Evolutionary conservation across 2,888 invertebrate species (phyloP).

Genomic region (Drosophila trichaetosa): DNA sequence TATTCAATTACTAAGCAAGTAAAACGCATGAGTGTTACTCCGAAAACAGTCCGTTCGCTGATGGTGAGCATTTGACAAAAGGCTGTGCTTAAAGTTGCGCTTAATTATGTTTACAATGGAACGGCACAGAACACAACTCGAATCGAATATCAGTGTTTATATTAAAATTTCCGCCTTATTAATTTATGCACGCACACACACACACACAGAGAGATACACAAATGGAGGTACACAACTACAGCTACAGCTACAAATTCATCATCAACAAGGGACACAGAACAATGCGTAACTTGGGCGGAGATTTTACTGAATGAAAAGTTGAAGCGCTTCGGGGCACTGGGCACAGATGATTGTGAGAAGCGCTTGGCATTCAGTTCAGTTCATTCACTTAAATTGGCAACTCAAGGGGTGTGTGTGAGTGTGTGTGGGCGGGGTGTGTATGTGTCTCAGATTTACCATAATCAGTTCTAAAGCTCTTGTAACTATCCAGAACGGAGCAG

Average conservation of each 20-base stretch:
- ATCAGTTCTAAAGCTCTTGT: slow-evolving; percentile 50
- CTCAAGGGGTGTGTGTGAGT: slow-evolving; percentile 52
- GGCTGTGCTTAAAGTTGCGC: slow-evolving; percentile 42
- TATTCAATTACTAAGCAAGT: slow-evolving; percentile 64
- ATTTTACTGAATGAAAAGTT: slow-evolving; percentile 50
- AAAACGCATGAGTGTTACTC: slow-evolving; percentile 21
- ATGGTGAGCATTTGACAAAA: slow-evolving; percentile 46
- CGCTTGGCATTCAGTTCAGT: slow-evolving; percentile 40
- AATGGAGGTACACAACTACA: slow-evolving; percentile 12
- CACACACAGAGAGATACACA: slow-evolving; percentile 1
- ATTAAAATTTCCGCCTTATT: slow-evolving; percentile 83
- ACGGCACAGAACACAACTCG: slow-evolving; percentile 42
- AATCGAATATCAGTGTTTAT: slow-evolving; percentile 69
- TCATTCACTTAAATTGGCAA: slow-evolving; percentile 77
- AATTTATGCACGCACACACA: slow-evolving; percentile 62
- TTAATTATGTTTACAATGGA: slow-evolving; percentile 69
- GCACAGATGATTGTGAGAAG: slow-evolving; percentile 73
- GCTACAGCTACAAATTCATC: slow-evolving; percentile 56
- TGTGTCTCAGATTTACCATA: slow-evolving; percentile 44
- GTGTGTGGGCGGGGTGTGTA: slow-evolving; percentile 28
- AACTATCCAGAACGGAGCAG: slow-evolving; percentile 36
- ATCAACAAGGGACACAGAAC: slow-evolving; percentile 44
- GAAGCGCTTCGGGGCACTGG: slow-evolving; percentile 24
- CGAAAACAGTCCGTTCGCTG: slow-evolving; percentile 5
- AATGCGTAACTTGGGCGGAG: slow-evolving; percentile 65